Conservation (phyloP, 2,113 vertebrate species). For the Channa maculata region DNA sequence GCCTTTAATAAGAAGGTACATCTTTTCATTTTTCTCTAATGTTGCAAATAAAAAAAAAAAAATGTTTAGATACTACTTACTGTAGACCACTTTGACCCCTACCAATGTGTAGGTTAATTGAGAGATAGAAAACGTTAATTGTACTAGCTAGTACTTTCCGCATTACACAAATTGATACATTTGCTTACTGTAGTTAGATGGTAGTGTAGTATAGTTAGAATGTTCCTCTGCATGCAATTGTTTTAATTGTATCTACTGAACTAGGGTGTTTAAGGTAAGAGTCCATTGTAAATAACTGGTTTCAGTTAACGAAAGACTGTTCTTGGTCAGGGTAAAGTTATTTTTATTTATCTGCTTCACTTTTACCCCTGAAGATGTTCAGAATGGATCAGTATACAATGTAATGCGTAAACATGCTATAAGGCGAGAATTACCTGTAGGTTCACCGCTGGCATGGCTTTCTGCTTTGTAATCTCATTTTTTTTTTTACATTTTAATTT, state of each 20-base stretch:
- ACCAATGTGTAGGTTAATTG: too few species aligned
- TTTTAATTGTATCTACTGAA: background rate
- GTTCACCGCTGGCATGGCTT: slow-evolving; percentile 71
- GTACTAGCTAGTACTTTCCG: too few species aligned
- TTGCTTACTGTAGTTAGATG: too few species aligned
- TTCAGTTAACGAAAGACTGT: background rate
- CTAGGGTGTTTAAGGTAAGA: background rate
- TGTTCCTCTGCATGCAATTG: too few species aligned
- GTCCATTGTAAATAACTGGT: background rate
- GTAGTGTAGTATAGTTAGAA: too few species aligned
- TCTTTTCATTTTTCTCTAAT: background rate
- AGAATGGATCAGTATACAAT: background rate
- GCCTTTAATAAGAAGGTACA: slow-evolving; percentile 98
- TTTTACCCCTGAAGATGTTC: background rate
- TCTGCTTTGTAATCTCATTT: slow-evolving; percentile 43
- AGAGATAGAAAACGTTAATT: too few species aligned
- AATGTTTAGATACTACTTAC: too few species aligned
- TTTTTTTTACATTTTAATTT: slow-evolving; percentile 43
- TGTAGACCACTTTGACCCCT: too few species aligned
- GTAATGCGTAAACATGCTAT: background rate
- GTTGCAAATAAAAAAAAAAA: too few species aligned
- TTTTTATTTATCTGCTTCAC: background rate
- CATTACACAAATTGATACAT: too few species aligned
- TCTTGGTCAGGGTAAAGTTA: background rate
- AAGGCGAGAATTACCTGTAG: slow-evolving; percentile 3